Evolutionary conservation across 2,888 invertebrate species (phyloP), one percentile per base, ranked within the genome.

Genomic region (Myopa tessellatipennis): DNA sequence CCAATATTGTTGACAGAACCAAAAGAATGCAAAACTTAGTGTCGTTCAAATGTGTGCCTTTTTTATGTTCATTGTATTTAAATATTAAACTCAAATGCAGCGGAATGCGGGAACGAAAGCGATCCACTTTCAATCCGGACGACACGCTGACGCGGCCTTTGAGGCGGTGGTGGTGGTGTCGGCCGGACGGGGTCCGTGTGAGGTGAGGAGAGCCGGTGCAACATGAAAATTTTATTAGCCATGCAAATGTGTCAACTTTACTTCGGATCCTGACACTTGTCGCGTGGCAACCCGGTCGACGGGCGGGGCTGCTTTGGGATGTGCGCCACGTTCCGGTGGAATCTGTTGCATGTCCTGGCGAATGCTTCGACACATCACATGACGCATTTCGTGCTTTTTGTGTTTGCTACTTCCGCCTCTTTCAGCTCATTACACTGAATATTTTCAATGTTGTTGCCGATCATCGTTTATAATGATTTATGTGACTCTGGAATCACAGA

Each of bases 171-270:
- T 18, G 18, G 12, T 18, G 34, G 34, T 8, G 8, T n/a, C 38
- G 36, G 58, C 36, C 36, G 12, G 58, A 0, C 34, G 18, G 58
- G 1, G 55, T 50, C 69, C n/a, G n/a, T 36, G 38, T 38, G 36
- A 60, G 14, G 38, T 58, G 40, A 16, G 14, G 40, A 74, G 16
- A 71, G 77, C 50, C 67, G 58, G 40, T 36, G 58, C 67, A 58
- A 78, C 81, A 85, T 85, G 85, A 84, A 84, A 83, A 83, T 85
- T 84, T 85, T 84, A 86, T 86, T 86, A 87, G 86, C 85, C 84
- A 87, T 87, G 87, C 85, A 88, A 87, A 87, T 87, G 87, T 88
- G 86, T 85, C 87, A 87, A 85, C 86, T 87, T 87, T 84, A 86
- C 86, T 85, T 86, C 84, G 81, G 81, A 83, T 85, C 82, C 70